Evolutionary conservation across 2,888 invertebrate species (phyloP).

Genomic region (Tenthredo mesomela): DNA sequence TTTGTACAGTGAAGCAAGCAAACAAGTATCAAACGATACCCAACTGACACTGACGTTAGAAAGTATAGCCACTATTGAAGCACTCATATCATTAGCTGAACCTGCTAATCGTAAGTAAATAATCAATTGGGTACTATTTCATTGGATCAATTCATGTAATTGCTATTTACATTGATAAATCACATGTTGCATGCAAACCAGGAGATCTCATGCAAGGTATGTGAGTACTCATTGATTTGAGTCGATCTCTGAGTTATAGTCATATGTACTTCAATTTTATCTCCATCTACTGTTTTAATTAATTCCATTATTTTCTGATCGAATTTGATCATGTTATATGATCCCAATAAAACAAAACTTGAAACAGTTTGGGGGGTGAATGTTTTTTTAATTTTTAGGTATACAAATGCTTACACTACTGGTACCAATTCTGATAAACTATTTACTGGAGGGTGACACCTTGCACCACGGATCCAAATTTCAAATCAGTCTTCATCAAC

Average conservation of each 20-base stretch:
- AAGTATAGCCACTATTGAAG: slow-evolving; percentile 87
- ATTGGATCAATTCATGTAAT: slow-evolving; percentile 53
- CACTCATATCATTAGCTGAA: slow-evolving; percentile 86
- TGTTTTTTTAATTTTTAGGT: slow-evolving; percentile 80
- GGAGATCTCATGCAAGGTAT: slow-evolving; percentile 82
- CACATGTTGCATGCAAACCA: slow-evolving; percentile 75
- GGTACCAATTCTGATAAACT: slow-evolving; percentile 94
- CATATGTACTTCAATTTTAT: background rate
- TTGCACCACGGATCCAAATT: slow-evolving; percentile 82
- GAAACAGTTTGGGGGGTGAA: background rate
- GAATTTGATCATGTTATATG: background rate
- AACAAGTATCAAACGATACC: slow-evolving; percentile 82
- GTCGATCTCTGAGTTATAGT: background rate
- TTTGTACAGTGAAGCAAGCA: slow-evolving; percentile 83
- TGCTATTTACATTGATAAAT: slow-evolving; percentile 48
- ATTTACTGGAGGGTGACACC: slow-evolving; percentile 86
- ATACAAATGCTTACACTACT: slow-evolving; percentile 93
- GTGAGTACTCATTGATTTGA: slow-evolving; percentile 57
- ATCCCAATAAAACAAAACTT: background rate
- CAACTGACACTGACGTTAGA: slow-evolving; percentile 87
- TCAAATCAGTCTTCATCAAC: slow-evolving; percentile 89
- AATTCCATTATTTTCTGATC: background rate
- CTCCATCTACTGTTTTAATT: background rate
- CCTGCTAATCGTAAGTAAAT: slow-evolving; percentile 87
- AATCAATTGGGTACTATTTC: slow-evolving; percentile 18